phyloP scores from a whole-genome alignment of 2,888 invertebrate species.

The Agriopis marginaria region DNA sequence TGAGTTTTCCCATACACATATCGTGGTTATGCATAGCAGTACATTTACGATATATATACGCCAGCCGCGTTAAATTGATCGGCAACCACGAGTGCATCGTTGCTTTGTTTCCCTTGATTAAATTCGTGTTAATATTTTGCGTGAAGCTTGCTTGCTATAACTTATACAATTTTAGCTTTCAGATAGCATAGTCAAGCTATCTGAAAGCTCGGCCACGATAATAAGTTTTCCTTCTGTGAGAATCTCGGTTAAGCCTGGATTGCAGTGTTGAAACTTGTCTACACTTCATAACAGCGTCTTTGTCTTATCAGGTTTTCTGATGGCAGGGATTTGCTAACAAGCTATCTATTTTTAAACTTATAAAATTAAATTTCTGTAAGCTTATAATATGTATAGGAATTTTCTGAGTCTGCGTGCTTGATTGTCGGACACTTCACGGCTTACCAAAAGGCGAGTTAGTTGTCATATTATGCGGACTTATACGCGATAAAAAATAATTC shows the following conservation, averaged over 20 bases:
- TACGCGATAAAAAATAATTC: no score
- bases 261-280: constrained; percentile 52
- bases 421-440: no score
- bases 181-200: neutral
- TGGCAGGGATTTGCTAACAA: constrained; percentile 62
- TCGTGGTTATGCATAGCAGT: constrained; percentile 29
- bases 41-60: constrained; percentile 10
- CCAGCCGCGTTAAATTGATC: constrained; percentile 35
- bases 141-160: constrained; percentile 2
- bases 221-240: constrained; percentile 21
- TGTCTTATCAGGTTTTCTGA: constrained; percentile 65
- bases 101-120: constrained; percentile 36
- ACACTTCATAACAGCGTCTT: constrained; percentile 66
- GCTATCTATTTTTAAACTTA: constrained; percentile 57
- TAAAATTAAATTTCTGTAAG: neutral
- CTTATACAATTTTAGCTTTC: neutral
- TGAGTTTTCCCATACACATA: constrained; percentile 16
- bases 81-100: constrained; percentile 26
- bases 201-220: constrained; percentile 21
- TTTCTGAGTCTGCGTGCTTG: no score
- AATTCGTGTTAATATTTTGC: constrained; percentile 27
- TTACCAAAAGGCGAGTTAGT: no score
- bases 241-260: constrained; percentile 32
- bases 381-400: no score
- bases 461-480: no score